Base-by-base conservation (phyloP, 2,113 vertebrate genomes). In the Girardinichthys multiradiatus region DNA sequence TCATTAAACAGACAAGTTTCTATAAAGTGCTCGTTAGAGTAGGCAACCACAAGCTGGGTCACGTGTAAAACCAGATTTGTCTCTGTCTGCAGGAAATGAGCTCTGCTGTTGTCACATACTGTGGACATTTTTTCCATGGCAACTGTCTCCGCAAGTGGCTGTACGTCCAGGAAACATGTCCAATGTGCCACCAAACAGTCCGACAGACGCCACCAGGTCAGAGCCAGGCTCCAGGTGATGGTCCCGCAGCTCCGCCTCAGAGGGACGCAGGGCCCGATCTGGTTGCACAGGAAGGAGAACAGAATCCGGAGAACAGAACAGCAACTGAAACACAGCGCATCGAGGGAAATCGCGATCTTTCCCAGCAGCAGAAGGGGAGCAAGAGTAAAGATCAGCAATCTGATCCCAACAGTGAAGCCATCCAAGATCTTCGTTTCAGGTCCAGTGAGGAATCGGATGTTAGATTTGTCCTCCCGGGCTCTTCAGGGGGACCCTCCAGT, bases 91-190 rank as follows among this genome's bases (percentile, higher is more conserved):
- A 96, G 96, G 95, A 95, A 73, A 96, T 96, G 96, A 89, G 74
- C 67, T 84, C 93, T 2, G 95, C 95, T 0, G 94, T 97, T 15
- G 64, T 96, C 76, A 96, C 95, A 15, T 88, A 89, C 75, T 96
- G 96, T 33, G 86, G 90, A 57, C 96, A 97, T 87, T 93, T 95
- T 86, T 97, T 96, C 89, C 96, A 96, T 1, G 91, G 89, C 0
- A 79, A 89, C 86, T 97, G 96, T 76, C 94, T 96, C n/a, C 93
- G 94, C 45, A 95, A 96, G 86, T 96, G 95, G 96, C 91, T 97
- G 21, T 96, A 96, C 0, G 93, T 97, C 58, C 95, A 96, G 89
- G 95, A 96, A 89, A 94, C 95, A 1, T 96, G 96, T 27, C 96
- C 96, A 31, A 93, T 96, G 94, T 97, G 96, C 61, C 96, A 96